Conservation (phyloP, 64 coral and sea anemone genomes). For the Montipora sp. region DNA sequence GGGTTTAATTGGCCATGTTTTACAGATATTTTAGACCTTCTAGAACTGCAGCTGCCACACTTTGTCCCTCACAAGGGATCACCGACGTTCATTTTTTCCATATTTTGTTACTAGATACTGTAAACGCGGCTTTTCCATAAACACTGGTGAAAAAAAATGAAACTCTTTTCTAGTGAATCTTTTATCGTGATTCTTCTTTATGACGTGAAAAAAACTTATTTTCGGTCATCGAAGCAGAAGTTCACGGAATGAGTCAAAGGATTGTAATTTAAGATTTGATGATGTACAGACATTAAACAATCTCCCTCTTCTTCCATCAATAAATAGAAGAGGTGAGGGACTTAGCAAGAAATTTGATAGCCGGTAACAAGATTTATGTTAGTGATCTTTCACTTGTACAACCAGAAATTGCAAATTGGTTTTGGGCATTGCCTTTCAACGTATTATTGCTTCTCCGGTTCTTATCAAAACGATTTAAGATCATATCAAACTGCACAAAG, state of each 20-base stretch:
- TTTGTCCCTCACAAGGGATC: no score
- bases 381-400: background rate
- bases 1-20: no score
- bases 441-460: background rate
- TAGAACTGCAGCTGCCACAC: no score
- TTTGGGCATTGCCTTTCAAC: slow-evolving; percentile 5
- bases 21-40: no score
- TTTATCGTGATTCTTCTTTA: no score
- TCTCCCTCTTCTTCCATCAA: background rate
- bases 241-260: background rate
- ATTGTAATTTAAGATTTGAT: slow-evolving; percentile 11
- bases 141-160: no score
- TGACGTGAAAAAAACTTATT: background rate
- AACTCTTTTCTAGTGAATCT: no score
- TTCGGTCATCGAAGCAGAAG: background rate
- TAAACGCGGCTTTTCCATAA: no score
- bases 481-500: background rate
- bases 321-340: background rate
- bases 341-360: background rate
- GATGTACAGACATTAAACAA: background rate
- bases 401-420: background rate
- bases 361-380: background rate
- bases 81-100: no score
- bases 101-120: no score
- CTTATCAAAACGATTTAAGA: background rate